Conservation (phyloP, 2,888 invertebrate species). For the Linnaemya vulpina region DNA sequence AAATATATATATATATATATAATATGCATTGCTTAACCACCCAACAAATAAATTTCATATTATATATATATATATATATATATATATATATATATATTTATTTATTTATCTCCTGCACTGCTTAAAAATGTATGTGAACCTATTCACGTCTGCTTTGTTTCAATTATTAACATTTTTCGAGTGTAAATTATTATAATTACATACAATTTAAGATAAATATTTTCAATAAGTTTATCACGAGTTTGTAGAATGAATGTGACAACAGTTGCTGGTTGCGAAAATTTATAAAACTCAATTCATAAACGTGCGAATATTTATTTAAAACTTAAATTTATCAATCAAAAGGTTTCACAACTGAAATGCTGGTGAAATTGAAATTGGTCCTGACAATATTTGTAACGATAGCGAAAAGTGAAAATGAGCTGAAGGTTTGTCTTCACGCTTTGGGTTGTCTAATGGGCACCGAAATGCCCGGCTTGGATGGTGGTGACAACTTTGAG, state of each 20-base stretch:
- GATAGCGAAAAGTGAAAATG: conserved; percentile 7
- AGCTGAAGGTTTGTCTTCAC: conserved; percentile 75
- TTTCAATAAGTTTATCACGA: conserved; percentile 25
- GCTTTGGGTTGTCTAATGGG: conserved; percentile 78
- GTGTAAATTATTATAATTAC: conserved; percentile 12
- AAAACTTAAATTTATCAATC: neutral
- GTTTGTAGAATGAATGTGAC: neutral
- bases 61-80: too few relatives aligned
- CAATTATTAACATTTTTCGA: neutral
- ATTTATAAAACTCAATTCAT: neutral
- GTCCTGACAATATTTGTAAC: neutral
- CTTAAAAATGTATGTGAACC: too few relatives aligned
- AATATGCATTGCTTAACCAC: too few relatives aligned
- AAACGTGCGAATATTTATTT: neutral
- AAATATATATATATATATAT: too few relatives aligned
- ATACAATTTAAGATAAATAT: conserved; percentile 8
- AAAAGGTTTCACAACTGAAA: neutral
- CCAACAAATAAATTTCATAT: too few relatives aligned
- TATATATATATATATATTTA: too few relatives aligned
- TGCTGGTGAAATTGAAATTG: neutral
- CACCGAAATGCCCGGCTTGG: conserved; percentile 75
- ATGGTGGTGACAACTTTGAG: conserved; percentile 76
- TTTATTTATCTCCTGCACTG: too few relatives aligned
- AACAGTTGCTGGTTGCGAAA: neutral
- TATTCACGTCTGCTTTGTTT: too few relatives aligned